Base-by-base conservation (phyloP, 2,113 vertebrate species). In the Boleophthalmus pectinirostris region DNA sequence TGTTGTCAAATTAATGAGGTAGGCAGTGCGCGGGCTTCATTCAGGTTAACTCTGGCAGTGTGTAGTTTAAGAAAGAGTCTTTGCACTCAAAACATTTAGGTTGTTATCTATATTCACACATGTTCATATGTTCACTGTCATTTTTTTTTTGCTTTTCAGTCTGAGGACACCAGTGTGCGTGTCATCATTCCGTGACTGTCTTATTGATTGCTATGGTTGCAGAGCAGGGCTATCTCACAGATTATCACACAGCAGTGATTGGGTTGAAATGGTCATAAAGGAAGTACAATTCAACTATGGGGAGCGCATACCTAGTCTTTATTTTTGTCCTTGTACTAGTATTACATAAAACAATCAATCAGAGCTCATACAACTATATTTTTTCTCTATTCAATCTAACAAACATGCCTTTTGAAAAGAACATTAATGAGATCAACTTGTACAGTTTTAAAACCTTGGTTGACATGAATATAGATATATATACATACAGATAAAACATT, bases 1-100 rank as follows among this genome's bases (percentile, higher is more conserved):
- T 77, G 78, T 85, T 80, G 75, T 83, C 67, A 86, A 77, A 89
- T 88, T 81, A 87, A 91, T 87, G 85, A 88, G 69, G 70, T 76
- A 77, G 81, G 70, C 70, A 75, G 25, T 24, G 1, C 60, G 66
- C 72, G 72, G 49, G 58, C 69, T 60, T 77, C 47, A 21, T 38
- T 73, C 64, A 77, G 66, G 72, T 78, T 85, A 74, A 83, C 79
- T 74, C 81, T 63, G 67, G 47, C 20, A 25, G 15, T 68, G 70
- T 61, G 46, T 56, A 35, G 58, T 25, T 69, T 57, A 74, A 43
- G 65, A 25, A 20, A 29, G 24, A 66, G 56, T 77, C 68, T 54
- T 76, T 76, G 24, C 46, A 72, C 23, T 33, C 38, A 60, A 43
- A 70, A 53, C 63, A 35, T 12, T 38, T 15, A 38, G 2, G 21